Percentiles rank a stretch among this genome's conserved stretches.
These are phyloP conservation scores for Endotricha flammealis DNA, from an alignment of 2,888 invertebrate species.

Conservation along the genomic window DNA sequence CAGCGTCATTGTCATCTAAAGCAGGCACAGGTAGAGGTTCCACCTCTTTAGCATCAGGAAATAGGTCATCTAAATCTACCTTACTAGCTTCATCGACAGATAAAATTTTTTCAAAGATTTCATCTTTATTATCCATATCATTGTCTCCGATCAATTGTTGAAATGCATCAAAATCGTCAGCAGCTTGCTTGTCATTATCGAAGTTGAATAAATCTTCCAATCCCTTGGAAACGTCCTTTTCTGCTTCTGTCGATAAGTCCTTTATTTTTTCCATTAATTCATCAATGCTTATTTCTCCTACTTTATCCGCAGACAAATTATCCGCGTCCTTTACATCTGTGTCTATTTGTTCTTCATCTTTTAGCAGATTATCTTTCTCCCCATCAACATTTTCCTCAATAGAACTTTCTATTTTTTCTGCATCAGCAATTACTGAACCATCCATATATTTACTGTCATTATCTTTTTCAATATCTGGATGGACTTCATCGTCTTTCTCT, in stretches of 20 bases:
- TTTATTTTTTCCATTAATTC: not conserved
- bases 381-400: too few species aligned
- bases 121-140: conserved; percentile 12
- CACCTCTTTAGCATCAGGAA: not conserved
- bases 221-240: too few species aligned
- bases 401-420: too few species aligned
- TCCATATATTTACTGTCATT: too few species aligned
- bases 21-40: conserved; percentile 4
- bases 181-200: conserved; percentile 6
- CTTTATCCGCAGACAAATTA: conserved; percentile 12
- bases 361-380: conserved; percentile 15
- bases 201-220: too few species aligned
- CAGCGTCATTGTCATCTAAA: not conserved
- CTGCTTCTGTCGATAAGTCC: too few species aligned
- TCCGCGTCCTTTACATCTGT: conserved; percentile 11
- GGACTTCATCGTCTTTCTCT: conserved; percentile 7
- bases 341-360: conserved; percentile 12
- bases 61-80: conserved; percentile 5
- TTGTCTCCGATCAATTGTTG: conserved; percentile 14
- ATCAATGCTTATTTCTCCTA: conserved; percentile 9
- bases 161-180: conserved; percentile 12
- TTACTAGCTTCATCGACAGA: conserved; percentile 20
- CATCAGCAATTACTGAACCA: too few species aligned
- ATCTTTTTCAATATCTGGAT: conserved; percentile 11
- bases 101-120: conserved; percentile 23